Evolutionary conservation across 2,113 vertebrate genomes (phyloP).

Genomic region (Corapipo altera): DNA sequence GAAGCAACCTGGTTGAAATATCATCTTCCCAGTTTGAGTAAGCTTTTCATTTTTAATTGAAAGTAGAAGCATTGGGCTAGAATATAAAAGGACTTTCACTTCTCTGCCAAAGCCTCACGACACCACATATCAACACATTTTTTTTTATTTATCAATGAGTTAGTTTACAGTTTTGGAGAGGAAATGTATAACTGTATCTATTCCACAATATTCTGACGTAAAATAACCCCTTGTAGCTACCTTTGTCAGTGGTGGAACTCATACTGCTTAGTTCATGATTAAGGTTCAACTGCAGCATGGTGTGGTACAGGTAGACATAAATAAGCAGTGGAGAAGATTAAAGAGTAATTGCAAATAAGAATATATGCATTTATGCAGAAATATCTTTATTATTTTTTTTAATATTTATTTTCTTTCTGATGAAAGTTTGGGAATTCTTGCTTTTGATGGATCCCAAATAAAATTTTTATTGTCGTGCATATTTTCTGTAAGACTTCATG

Average conservation of each 20-base stretch:
- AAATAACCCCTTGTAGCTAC: background rate
- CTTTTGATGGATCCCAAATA: background rate
- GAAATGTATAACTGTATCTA: background rate
- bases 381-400: background rate
- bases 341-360: background rate
- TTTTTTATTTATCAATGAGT: conserved; percentile 21
- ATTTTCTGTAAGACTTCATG: background rate
- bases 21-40: background rate
- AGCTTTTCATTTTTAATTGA: conserved; percentile 54
- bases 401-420: background rate
- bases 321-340: background rate
- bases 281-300: background rate
- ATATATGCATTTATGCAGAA: background rate
- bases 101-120: background rate
- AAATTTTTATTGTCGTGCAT: background rate
- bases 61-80: conserved; percentile 5
- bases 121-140: background rate
- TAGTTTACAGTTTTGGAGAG: conserved; percentile 10
- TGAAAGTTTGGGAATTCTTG: background rate
- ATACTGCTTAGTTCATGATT: background rate
- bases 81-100: background rate
- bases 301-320: background rate
- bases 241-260: background rate
- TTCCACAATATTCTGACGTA: background rate
- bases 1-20: conserved; percentile 48